These are phyloP conservation scores for Florisuga fusca DNA, from an alignment of 2,797 vertebrate species.

Conservation along the genomic window DNA sequence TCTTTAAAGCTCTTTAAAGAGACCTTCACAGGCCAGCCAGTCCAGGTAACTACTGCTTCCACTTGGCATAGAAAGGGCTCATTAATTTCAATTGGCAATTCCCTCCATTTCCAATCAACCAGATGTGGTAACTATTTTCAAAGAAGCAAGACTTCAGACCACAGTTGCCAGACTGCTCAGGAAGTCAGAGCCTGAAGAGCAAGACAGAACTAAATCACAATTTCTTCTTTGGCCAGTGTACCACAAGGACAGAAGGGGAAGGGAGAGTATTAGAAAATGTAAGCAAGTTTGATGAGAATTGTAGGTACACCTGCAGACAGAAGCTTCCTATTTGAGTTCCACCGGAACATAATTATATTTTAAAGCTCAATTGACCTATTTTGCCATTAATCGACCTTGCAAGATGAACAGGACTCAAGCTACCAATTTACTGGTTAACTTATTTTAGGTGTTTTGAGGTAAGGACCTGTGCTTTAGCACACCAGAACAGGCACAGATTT, in stretches of 20 bases:
- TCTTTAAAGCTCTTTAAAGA: background rate
- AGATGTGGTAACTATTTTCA: background rate
- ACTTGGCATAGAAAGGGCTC: background rate
- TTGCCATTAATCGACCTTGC: constrained; percentile 18
- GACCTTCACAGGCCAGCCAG: background rate
- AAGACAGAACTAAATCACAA: background rate
- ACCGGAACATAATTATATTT: background rate
- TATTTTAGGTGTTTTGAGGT: background rate
- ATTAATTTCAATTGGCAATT: background rate
- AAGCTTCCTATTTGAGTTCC: constrained; percentile 3
- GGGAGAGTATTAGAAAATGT: background rate
- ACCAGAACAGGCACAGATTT: background rate
- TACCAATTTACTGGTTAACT: background rate
- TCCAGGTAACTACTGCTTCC: background rate
- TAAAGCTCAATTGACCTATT: constrained; percentile 37
- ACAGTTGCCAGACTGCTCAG: background rate
- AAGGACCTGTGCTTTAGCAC: background rate
- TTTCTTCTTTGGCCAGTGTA: background rate
- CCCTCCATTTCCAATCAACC: background rate
- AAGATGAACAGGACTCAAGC: background rate
- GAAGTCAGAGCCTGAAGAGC: background rate
- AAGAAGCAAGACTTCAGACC: background rate
- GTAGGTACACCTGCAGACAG: background rate
- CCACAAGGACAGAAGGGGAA: background rate
- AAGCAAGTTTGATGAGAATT: background rate